Evolutionary conservation across 2,888 invertebrate species (phyloP), one percentile per base, ranked within the genome.

Genomic region (Drosophila robusta): DNA sequence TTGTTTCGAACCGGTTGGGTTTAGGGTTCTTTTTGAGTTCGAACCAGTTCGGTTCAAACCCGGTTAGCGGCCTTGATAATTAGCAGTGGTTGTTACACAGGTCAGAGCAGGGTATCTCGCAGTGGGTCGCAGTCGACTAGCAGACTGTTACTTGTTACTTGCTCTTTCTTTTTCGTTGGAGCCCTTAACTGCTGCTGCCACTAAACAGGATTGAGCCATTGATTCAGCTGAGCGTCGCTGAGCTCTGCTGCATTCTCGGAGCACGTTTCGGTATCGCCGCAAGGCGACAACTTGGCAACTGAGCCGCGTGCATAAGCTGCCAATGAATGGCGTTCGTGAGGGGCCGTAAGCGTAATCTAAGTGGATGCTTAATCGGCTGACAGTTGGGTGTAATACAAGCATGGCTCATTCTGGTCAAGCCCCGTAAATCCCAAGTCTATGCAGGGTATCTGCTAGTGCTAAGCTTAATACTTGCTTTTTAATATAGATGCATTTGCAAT

Each of bases 271-370:
- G 36, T 46, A 50, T 58, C 57, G 58, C 39, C 46, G 55, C 62
- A 54, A 47, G 63, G 64, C 38, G 61, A 55, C 60, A 76, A 72
- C 46, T 24, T 46, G 36, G 12, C 47, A 55, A 34, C 16, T 24
- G 47, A 47, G 18, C 39, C 50, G 49, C 44, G 18, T 55, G 63
- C 63, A 55, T 60, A 70, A 65, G 77, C 77, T 69, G 72, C 39
- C 84, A 80, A 71, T 72, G 77, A 72, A 68, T 72, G 62, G 42
- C 50, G 64, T 46, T 50, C 49, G 71, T 63, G 72, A 52, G 58
- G 38, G 42, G 36, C 52, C 61, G 50, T 41, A 54, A 72, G 62
- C 55, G 42, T 38, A 55, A 24, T 56, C 58, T 56, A 60, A 60
- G 55, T 60, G 65, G 51, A 55, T 51, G 42, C 47, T 34, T 34